A percentile compares a stretch with the other conserved stretches of the same genome.
Evolutionary conservation across 2,113 vertebrate genomes (phyloP).

Genomic region (Orycteropus afer): DNA sequence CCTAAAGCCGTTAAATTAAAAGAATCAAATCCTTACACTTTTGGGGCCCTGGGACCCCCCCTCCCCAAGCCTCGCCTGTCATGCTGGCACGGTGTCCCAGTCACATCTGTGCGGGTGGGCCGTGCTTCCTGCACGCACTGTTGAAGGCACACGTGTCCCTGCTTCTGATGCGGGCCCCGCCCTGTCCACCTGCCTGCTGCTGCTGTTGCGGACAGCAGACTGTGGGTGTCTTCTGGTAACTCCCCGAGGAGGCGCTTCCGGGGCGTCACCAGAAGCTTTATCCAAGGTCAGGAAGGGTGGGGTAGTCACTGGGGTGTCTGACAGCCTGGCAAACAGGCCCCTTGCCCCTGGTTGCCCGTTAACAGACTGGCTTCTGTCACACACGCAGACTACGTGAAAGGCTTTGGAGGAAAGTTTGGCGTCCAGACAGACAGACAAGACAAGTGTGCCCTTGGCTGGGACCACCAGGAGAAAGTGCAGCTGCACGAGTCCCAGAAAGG

Average conservation of each 20-base stretch:
- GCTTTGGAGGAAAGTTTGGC: slow-evolving; percentile 98
- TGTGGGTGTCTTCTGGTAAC: rapidly evolving
- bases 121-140: rapidly evolving
- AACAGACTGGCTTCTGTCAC: slow-evolving; percentile 60
- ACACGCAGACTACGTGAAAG: slow-evolving; percentile 94
- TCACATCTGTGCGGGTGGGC: background rate
- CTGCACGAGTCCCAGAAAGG: slow-evolving; percentile 99
- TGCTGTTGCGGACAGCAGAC: rapidly evolving
- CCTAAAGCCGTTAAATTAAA: background rate
- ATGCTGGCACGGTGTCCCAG: rapidly evolving
- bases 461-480: slow-evolving; percentile 97
- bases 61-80: background rate
- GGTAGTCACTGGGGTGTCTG: no score
- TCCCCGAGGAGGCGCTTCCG: rapidly evolving
- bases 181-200: background rate
- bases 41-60: rapidly evolving
- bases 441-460: slow-evolving; percentile 97
- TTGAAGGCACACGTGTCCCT: background rate
- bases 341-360: background rate
- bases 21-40: rapidly evolving
- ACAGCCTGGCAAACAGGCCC: rapidly evolving
- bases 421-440: slow-evolving; percentile 98
- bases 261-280: rapidly evolving
- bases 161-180: rapidly evolving
- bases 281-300: background rate